These are phyloP conservation scores for Drosophila heteroneura DNA, from an alignment of 2,888 invertebrate genomes.

Conservation along the genomic window DNA sequence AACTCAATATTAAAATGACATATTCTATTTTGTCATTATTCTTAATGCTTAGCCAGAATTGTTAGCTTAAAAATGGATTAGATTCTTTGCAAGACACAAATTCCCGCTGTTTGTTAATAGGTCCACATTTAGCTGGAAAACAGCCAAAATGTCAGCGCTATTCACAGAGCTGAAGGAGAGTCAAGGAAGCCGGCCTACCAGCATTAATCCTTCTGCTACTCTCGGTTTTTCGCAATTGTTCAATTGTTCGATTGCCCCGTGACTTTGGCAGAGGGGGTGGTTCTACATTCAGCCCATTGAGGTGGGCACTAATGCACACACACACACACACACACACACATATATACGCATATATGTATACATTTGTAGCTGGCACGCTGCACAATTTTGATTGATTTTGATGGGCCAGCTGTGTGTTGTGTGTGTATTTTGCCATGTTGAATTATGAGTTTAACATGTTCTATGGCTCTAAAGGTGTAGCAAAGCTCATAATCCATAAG, in stretches of 20 bases:
- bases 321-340: background rate
- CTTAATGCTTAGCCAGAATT: background rate
- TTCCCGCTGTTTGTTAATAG: background rate
- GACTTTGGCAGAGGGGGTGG: constrained; percentile 8
- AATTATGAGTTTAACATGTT: constrained; percentile 66
- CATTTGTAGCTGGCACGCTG: constrained; percentile 54
- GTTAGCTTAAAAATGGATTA: accelerated
- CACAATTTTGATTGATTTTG: constrained; percentile 70
- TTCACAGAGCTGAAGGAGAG: background rate
- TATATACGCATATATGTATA: background rate
- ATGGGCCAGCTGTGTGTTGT: constrained; percentile 11
- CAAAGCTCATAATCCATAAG: constrained; percentile 58
- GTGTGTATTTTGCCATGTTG: constrained; percentile 44
- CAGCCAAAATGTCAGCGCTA: background rate
- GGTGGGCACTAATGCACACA: constrained; percentile 37
- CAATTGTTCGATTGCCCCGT: constrained; percentile 66
- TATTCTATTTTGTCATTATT: background rate
- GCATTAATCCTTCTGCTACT: constrained; percentile 81
- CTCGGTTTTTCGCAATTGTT: constrained; percentile 72
- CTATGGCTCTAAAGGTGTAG: constrained; percentile 53
- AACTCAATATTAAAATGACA: background rate
- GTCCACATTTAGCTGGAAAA: background rate
- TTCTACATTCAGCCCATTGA: constrained; percentile 30
- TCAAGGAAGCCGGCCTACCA: constrained; percentile 53
- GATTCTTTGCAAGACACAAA: background rate